Evolutionary conservation across 1,140 invertebrate genomes (phyloP).

Genomic region (Aphaenogaster floridana): DNA sequence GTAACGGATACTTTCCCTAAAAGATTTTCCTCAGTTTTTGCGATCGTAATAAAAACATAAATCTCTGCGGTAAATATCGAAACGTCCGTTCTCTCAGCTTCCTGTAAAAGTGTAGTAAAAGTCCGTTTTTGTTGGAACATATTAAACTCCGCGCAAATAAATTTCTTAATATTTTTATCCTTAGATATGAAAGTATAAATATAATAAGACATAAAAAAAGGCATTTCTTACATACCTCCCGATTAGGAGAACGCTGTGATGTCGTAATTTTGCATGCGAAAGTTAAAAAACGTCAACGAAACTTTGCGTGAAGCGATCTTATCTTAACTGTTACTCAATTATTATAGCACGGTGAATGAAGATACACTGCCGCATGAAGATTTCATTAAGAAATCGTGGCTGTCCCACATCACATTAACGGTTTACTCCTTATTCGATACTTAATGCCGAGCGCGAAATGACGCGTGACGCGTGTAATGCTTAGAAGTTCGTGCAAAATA

Average conservation of each 20-base stretch:
- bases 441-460: constrained; percentile 48
- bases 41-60: constrained; percentile 25
- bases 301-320: neutral
- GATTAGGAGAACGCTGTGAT: neutral
- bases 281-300: neutral
- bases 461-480: constrained; percentile 52
- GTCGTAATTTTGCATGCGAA: neutral
- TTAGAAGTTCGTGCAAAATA: constrained; percentile 44
- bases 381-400: constrained; percentile 33
- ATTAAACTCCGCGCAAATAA: neutral
- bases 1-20: constrained; percentile 22
- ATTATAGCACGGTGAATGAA: neutral
- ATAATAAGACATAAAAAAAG: neutral
- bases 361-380: neutral
- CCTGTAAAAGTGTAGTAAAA: neutral
- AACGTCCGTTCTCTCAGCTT: neutral
- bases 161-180: constrained; percentile 7
- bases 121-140: neutral
- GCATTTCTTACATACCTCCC: neutral
- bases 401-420: constrained; percentile 31
- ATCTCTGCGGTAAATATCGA: constrained; percentile 1
- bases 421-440: constrained; percentile 8
- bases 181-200: constrained; percentile 8
- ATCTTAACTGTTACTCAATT: neutral
- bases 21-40: constrained; percentile 6